These are phyloP conservation scores for Ammospiza nelsoni DNA, from an alignment of 2,113 vertebrate species.

Conservation along the genomic window DNA sequence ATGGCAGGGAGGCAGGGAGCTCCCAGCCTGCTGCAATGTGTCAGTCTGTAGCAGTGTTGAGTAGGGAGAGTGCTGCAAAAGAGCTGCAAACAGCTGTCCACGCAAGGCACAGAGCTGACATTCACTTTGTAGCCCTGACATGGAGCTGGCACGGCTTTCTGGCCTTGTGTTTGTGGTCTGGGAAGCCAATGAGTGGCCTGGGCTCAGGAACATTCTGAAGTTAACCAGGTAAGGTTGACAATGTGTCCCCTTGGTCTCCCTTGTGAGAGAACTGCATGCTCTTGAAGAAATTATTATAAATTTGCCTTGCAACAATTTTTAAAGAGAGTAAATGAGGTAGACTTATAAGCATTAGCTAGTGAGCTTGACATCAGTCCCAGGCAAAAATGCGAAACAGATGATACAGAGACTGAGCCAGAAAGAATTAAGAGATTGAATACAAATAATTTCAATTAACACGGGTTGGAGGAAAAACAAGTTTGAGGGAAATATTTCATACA, in stretches of 20 bases:
- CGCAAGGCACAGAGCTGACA: background rate
- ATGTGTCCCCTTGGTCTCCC: background rate
- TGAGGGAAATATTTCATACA: background rate
- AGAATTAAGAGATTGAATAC: background rate
- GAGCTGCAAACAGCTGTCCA: background rate
- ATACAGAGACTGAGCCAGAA: conserved; percentile 2
- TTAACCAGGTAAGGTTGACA: background rate
- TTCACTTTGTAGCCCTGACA: background rate
- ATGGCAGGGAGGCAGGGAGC: background rate
- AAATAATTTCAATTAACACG: conserved; percentile 10
- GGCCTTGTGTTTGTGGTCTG: background rate
- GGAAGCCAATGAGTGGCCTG: background rate
- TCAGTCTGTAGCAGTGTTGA: background rate
- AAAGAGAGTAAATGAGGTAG: background rate
- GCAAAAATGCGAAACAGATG: conserved; percentile 34
- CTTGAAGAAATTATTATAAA: background rate
- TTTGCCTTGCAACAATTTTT: background rate
- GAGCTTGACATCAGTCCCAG: conserved; percentile 13
- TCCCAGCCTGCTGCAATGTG: background rate
- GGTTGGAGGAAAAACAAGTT: background rate
- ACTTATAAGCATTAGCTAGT: background rate
- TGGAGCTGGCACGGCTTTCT: background rate
- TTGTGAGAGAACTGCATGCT: background rate
- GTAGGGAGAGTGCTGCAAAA: rapidly evolving
- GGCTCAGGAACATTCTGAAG: background rate